Percentiles rank a stretch among this genome's conserved stretches.
phyloP scores from a whole-genome alignment of 2,888 invertebrate species.

The Cephonodes hylas region DNA sequence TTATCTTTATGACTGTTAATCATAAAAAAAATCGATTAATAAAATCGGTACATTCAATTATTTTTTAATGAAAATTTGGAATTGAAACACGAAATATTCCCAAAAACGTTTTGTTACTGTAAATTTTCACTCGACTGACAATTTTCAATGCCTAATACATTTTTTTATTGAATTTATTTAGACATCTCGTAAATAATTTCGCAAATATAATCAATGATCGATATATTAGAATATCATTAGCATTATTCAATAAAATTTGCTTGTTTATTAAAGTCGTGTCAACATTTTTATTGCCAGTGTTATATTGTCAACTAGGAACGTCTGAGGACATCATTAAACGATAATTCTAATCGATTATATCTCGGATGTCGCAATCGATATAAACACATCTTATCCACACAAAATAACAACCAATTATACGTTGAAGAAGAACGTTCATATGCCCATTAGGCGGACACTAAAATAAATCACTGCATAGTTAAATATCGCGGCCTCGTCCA shows the following conservation, averaged over 20 bases:
- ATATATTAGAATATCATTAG: neutral
- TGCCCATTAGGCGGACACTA: constrained; percentile 50
- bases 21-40: neutral
- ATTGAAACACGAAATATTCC: no score
- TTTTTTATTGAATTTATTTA: neutral
- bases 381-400: neutral
- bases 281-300: neutral
- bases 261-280: neutral
- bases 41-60: neutral
- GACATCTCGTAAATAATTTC: neutral
- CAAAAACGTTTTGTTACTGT: no score
- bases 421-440: constrained; percentile 45
- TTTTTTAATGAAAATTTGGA: no score
- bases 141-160: no score
- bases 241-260: neutral
- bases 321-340: neutral
- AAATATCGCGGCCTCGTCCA: constrained; percentile 49
- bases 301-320: neutral
- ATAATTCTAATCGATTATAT: constrained; percentile 1
- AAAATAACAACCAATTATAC: constrained; percentile 39
- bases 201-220: neutral
- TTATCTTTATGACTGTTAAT: neutral
- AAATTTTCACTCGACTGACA: neutral
- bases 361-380: constrained; percentile 1
- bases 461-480: constrained; percentile 57